These are phyloP conservation scores for Bungarus multicinctus DNA, from an alignment of 2,113 vertebrate species.

Conservation along the genomic window DNA sequence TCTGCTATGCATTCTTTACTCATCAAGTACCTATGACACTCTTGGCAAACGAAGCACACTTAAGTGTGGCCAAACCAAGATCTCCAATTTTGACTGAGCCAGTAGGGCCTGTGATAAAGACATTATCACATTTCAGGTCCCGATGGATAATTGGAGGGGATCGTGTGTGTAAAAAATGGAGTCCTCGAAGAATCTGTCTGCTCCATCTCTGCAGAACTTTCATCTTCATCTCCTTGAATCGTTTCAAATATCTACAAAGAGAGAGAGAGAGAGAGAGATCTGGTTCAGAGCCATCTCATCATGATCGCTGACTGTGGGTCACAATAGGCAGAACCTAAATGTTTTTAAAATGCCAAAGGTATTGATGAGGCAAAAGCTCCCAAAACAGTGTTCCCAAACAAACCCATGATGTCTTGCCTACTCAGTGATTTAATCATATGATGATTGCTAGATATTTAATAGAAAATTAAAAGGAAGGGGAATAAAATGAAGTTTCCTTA, in stretches of 20 bases:
- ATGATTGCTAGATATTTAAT: not conserved
- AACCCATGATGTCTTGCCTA: not conserved
- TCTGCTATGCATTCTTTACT: not conserved
- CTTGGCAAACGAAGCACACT: conserved; percentile 97
- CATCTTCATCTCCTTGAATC: conserved; percentile 97
- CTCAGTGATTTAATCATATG: not conserved
- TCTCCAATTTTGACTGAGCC: conserved; percentile 97
- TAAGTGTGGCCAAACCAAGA: conserved; percentile 93
- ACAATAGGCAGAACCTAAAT: not conserved
- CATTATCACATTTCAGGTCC: conserved; percentile 97
- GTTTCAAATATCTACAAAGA: conserved; percentile 84
- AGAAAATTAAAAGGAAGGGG: not conserved
- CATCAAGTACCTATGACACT: conserved; percentile 86
- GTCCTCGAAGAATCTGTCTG: conserved; percentile 91
- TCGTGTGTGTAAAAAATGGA: conserved; percentile 95
- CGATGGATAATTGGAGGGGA: conserved; percentile 95
- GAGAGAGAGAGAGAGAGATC: accelerated
- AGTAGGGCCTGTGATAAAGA: conserved; percentile 96
- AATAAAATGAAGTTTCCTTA: not conserved
- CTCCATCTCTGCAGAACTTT: conserved; percentile 95
- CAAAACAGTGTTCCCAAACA: not conserved
- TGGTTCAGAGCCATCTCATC: not conserved
- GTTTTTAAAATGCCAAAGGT: not conserved
- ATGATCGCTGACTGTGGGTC: not conserved
- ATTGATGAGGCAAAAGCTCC: not conserved